These are phyloP conservation scores for Octodon degus DNA, from an alignment of 2,113 vertebrate species.

Conservation along the genomic window DNA sequence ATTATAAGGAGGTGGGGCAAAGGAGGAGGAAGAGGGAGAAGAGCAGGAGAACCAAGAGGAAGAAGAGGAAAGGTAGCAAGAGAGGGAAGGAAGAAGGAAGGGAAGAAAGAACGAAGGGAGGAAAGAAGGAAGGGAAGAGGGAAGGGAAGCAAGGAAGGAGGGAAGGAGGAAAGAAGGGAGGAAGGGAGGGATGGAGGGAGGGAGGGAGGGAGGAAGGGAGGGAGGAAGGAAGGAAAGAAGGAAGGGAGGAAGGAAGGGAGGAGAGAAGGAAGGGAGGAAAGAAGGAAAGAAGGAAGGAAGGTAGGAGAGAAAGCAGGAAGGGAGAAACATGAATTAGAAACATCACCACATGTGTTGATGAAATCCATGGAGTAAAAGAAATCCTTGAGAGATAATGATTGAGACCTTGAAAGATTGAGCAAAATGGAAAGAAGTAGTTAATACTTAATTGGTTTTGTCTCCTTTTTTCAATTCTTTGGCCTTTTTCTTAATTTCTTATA, in stretches of 20 bases:
- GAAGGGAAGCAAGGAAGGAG: background rate
- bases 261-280: background rate
- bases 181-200: no score
- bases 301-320: background rate
- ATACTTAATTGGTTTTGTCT: no score
- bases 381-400: background rate
- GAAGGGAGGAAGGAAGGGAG: background rate
- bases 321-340: no score
- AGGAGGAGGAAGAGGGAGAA: background rate
- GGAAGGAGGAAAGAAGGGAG: no score
- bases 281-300: background rate
- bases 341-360: background rate
- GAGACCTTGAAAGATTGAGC: background rate
- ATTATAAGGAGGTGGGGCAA: background rate
- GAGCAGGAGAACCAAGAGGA: no score
- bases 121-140: background rate
- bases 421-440: background rate
- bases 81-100: background rate
- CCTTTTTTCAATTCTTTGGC: no score
- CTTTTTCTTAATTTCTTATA: no score
- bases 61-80: no score
- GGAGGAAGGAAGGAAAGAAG: no score
- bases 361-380: background rate
- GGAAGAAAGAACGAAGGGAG: no score
- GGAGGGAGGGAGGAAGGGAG: accelerated